These are phyloP conservation scores for Galerucella nymphaeae DNA, from an alignment of 2,888 invertebrate genomes.

Conservation along the genomic window DNA sequence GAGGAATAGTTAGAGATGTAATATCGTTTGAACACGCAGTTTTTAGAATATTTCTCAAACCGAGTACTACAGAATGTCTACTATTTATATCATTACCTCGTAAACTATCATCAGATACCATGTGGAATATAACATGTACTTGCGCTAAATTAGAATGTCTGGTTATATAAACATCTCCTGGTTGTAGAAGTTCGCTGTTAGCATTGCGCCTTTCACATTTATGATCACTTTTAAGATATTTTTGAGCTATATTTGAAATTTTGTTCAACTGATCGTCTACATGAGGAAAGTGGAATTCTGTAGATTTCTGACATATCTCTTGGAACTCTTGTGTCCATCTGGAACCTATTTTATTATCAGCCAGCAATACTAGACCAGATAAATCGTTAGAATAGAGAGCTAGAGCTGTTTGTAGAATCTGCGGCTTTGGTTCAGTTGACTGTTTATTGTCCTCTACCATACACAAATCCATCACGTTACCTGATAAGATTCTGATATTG, in stretches of 20 bases:
- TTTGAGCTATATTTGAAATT: slow-evolving; percentile 65
- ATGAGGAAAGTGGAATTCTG: slow-evolving; percentile 94
- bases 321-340: slow-evolving; percentile 70
- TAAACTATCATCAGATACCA: slow-evolving; percentile 85
- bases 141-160: slow-evolving; percentile 94
- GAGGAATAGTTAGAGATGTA: slow-evolving; percentile 91
- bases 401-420: slow-evolving; percentile 91
- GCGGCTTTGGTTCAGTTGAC: slow-evolving; percentile 74
- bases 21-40: slow-evolving; percentile 95
- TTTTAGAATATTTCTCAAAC: slow-evolving; percentile 93
- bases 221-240: slow-evolving; percentile 54
- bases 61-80: slow-evolving; percentile 94
- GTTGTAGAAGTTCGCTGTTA: slow-evolving; percentile 72
- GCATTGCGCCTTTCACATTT: slow-evolving; percentile 49
- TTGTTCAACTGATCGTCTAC: slow-evolving; percentile 87
- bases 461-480: slow-evolving; percentile 85
- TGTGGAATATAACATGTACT: slow-evolving; percentile 95
- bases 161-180: slow-evolving; percentile 88
- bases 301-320: slow-evolving; percentile 79
- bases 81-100: slow-evolving; percentile 88
- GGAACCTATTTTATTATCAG: slow-evolving; percentile 68
- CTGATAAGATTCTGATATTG: slow-evolving; percentile 91
- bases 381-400: slow-evolving; percentile 93
- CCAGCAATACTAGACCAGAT: slow-evolving; percentile 87
- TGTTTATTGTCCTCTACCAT: slow-evolving; percentile 63